These are phyloP conservation scores for Channa maculata DNA, from an alignment of 2,113 vertebrate genomes.

Conservation along the genomic window DNA sequence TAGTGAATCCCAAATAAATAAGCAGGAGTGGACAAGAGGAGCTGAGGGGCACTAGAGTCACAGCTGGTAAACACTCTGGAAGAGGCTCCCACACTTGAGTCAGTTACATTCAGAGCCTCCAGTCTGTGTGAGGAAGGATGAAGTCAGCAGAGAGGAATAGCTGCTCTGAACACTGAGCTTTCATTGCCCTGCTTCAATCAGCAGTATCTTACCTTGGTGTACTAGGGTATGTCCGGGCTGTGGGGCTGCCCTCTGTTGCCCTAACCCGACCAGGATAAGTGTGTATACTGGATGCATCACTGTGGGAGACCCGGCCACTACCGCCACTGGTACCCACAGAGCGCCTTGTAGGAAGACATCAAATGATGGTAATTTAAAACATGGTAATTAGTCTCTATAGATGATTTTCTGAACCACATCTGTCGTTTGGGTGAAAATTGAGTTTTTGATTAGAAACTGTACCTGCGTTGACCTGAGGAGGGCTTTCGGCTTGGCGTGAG, in stretches of 20 bases:
- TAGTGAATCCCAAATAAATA: not conserved
- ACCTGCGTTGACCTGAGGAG: slow-evolving; percentile 91
- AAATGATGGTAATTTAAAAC: not conserved
- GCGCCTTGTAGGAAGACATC: slow-evolving; percentile 83
- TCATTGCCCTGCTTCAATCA: not conserved
- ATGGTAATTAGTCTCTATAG: not conserved
- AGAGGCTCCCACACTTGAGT: not conserved
- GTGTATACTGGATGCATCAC: slow-evolving; percentile 89
- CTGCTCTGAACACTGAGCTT: too few species aligned
- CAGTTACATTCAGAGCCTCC: not conserved
- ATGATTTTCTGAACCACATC: too few species aligned
- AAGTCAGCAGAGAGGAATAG: too few species aligned
- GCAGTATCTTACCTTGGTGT: slow-evolving; percentile 77
- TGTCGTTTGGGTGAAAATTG: not conserved
- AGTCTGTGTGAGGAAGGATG: not conserved
- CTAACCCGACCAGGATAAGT: slow-evolving; percentile 90
- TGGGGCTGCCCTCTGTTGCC: slow-evolving; percentile 90
- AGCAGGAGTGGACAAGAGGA: not conserved
- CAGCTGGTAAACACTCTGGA: slow-evolving; percentile 11
- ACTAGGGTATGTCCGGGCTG: slow-evolving; percentile 85
- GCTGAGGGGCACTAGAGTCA: not conserved
- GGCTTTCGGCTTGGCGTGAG: slow-evolving; percentile 85
- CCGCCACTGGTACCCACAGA: slow-evolving; percentile 88
- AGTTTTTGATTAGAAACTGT: slow-evolving; percentile 65
- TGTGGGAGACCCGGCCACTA: slow-evolving; percentile 85